Conservation (phyloP, 2,888 invertebrate species). For the Lysandra bellargus region DNA sequence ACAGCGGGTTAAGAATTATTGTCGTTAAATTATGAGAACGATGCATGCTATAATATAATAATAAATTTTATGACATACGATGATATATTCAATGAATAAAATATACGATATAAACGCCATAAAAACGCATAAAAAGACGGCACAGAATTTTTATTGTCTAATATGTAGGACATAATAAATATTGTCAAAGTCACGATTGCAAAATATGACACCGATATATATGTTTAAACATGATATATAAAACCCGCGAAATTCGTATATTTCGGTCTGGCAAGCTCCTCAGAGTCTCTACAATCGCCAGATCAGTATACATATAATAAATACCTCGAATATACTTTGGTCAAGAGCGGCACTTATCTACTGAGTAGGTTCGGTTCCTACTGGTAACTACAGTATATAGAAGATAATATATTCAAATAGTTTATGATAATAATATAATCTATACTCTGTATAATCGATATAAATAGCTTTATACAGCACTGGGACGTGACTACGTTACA, state of each 20-base stretch:
- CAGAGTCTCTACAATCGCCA: not conserved
- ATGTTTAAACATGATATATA: slow-evolving; percentile 28
- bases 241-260: slow-evolving; percentile 34
- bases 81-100: slow-evolving; percentile 3
- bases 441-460: slow-evolving; percentile 38
- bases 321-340: slow-evolving; percentile 38
- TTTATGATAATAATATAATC: slow-evolving; percentile 36
- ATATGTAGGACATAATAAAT: slow-evolving; percentile 48
- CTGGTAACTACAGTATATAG: slow-evolving; percentile 55
- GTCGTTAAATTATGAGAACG: slow-evolving; percentile 11
- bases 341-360: slow-evolving; percentile 33
- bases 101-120: slow-evolving; percentile 11
- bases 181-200: slow-evolving; percentile 72
- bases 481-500: slow-evolving; percentile 39
- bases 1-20: slow-evolving; percentile 10
- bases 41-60: not conserved
- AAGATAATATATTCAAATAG: slow-evolving; percentile 37
- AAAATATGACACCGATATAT: slow-evolving; percentile 40
- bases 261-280: slow-evolving; percentile 20
- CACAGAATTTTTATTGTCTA: slow-evolving; percentile 41
- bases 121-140: slow-evolving; percentile 10
- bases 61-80: not conserved
- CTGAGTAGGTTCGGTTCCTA: slow-evolving; percentile 23
- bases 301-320: slow-evolving; percentile 36
- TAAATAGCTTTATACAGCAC: slow-evolving; percentile 34